Evolutionary conservation across 2,797 vertebrate genomes (phyloP), one percentile per base, ranked within the genome.

Genomic region (Somateria mollissima): DNA sequence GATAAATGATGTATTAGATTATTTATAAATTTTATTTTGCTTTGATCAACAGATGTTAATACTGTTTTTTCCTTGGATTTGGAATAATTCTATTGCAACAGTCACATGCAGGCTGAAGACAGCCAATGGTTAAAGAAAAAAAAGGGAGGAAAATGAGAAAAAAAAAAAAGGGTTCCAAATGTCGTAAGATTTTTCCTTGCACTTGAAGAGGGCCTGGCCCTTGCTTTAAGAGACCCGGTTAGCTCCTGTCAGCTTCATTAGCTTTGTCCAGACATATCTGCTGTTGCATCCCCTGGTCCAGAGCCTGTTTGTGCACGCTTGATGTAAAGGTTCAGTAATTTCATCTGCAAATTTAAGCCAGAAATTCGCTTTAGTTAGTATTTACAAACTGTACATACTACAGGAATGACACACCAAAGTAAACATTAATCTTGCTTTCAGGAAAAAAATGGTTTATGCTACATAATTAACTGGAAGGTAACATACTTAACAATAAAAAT

Each of bases 251-350:
- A 97, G 97, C 97, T 97, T 96, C 94, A 97, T 97, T 99, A 98
- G 97, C 98, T 98, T 90, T 98, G 98, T 97, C 98, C 98, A 61
- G 98, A 90, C 87, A 98, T 82, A 27, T 99, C 99, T 84, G 98
- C 94, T 10, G 98, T 82, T 74, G 98, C 98, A 49, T 99, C 99
- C 9, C 98, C 97, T 94, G 98, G 98, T 74, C 98, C 97, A 86
- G 99, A 98, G 95, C 99, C 99, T 6, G 99, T 99, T 85, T 99
- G 99, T 95, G 99, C 99, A 22, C 99, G 99, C 96, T 99, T 99
- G 98, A 99, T 99, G 98, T 99, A 99, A 81, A 99, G 98, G 96
- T 99, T 99, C 98, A 99, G 95, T 97, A 99, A 98, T 97, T 99
- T 99, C 98, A 99, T 98, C 99, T 99, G 97, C 15, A 90, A 95